These are phyloP conservation scores for Sphaerodactylus townsendi DNA, from an alignment of 2,113 vertebrate genomes.

Conservation along the genomic window DNA sequence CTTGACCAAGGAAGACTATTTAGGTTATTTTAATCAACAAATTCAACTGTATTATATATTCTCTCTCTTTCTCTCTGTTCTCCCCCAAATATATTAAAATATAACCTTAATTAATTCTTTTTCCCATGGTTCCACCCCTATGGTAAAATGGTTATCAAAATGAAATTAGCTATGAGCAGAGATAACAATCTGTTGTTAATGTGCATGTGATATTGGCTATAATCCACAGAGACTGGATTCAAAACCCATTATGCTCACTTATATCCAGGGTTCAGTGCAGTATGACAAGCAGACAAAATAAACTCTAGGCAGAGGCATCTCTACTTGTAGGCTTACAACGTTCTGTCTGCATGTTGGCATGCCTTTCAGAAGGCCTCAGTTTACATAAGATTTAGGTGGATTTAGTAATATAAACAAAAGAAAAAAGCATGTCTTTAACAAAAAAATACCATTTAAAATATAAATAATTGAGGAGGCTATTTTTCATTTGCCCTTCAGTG, in stretches of 20 bases:
- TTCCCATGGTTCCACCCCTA: conserved; percentile 46
- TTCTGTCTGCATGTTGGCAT: conserved; percentile 28
- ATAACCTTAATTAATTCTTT: conserved; percentile 64
- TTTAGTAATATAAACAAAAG: conserved; percentile 32
- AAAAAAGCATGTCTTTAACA: conserved; percentile 22
- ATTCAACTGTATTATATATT: conserved; percentile 39
- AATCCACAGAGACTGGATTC: conserved; percentile 43
- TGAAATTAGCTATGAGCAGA: conserved; percentile 45
- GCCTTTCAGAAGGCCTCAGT: conserved; percentile 23
- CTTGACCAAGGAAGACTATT: conserved; percentile 51
- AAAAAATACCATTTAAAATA: conserved; percentile 24
- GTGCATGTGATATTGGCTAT: conserved; percentile 37
- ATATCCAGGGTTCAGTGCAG: conserved; percentile 54
- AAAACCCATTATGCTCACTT: conserved; percentile 36
- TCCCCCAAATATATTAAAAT: conserved; percentile 54
- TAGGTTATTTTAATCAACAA: conserved; percentile 56
- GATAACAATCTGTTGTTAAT: conserved; percentile 61
- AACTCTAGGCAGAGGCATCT: conserved; percentile 46
- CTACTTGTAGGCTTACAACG: conserved; percentile 34
- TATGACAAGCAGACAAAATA: conserved; percentile 51
- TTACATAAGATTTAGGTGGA: background rate
- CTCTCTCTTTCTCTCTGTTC: conserved; percentile 17
- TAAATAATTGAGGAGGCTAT: conserved; percentile 30
- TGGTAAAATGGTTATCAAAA: conserved; percentile 61
- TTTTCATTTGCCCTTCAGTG: conserved; percentile 29